These are phyloP conservation scores for Agrilus planipennis DNA, from an alignment of 1,140 invertebrate species.

Conservation along the genomic window DNA sequence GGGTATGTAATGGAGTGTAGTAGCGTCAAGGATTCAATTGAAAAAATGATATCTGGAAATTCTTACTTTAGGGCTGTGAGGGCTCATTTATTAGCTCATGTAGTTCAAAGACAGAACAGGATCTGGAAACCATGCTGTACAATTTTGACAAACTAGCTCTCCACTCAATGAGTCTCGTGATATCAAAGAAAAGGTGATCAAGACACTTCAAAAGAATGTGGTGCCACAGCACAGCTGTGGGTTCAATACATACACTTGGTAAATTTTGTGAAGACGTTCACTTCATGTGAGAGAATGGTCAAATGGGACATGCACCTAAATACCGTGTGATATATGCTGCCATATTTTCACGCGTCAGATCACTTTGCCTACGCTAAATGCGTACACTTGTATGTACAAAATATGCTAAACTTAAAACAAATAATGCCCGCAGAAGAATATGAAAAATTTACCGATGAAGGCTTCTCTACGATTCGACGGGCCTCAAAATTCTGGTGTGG, in stretches of 20 bases:
- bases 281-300: conserved; percentile 5
- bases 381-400: conserved; percentile 2
- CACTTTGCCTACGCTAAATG: background rate
- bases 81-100: conserved; percentile 13
- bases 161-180: conserved; percentile 1
- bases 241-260: conserved; percentile 30
- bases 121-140: conserved; percentile 1
- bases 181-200: background rate
- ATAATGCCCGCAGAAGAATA: conserved; percentile 5
- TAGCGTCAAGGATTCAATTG: conserved; percentile 27
- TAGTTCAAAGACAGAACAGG: conserved; percentile 2
- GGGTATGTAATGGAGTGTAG: conserved; percentile 31
- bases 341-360: conserved; percentile 28
- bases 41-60: conserved; percentile 28
- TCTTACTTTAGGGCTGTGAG: conserved; percentile 28
- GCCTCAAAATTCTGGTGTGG: conserved; percentile 33
- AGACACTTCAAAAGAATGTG: conserved; percentile 1
- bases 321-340: conserved; percentile 29
- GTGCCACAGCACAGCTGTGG: conserved; percentile 27
- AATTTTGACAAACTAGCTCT: conserved; percentile 8
- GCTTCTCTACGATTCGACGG: conserved; percentile 29
- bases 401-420: conserved; percentile 1
- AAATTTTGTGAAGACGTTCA: conserved; percentile 23
- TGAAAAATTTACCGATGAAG: conserved; percentile 7
- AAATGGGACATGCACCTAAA: conserved; percentile 13